Evolutionary conservation across 2,888 invertebrate genomes (phyloP), one percentile per base, ranked within the genome.

Genomic region (Drosophila austrosaltans): DNA sequence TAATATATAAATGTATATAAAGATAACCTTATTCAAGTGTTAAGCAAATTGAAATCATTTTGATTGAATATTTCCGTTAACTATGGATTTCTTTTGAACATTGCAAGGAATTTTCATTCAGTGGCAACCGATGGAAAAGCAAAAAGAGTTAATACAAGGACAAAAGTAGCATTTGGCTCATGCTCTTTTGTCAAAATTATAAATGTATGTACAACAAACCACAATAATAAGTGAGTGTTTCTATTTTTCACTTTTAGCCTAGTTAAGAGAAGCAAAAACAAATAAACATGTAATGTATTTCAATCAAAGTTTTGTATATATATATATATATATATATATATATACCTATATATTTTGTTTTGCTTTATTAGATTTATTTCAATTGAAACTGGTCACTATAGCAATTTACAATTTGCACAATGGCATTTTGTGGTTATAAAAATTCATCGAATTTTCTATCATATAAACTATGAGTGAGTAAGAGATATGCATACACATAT

Each of bases 381-480:
- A 48, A 48, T 48, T 25, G 48, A 48, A 48, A 25, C 25, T 48
- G 48, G 22, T 48, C 25, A 25, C 48, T 16, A 12, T 25, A 48
- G 48, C 48, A 48, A 48, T 25, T 56, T 56, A 32, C 32, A 56
- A 36, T 56, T 56, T 56, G 56, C 32, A 56, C 22, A 57, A 39
- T 39, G 36, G 36, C 39, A 57, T 57, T 57, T 57, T 57, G 57
- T 39, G 57, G 57, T 57, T 57, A 39, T 10, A 12, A 39, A 12
- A 57, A 39, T 57, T 25, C 57, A 57, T 22, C 22, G 10, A 57
- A 36, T 36, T 36, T 57, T 36, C 57, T 39, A 32, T 20, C 20
- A 48, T 5, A 42, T 16, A 42, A 42, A 2, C 44, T 22, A 25
- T 25, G 6, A 22, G 12, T 10, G 44, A 25, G 3, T 12, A 2